Percentiles rank a stretch among this genome's conserved stretches.
Evolutionary conservation across 2,888 invertebrate species (phyloP).

Genomic region (Dicyrtoma fusca): DNA sequence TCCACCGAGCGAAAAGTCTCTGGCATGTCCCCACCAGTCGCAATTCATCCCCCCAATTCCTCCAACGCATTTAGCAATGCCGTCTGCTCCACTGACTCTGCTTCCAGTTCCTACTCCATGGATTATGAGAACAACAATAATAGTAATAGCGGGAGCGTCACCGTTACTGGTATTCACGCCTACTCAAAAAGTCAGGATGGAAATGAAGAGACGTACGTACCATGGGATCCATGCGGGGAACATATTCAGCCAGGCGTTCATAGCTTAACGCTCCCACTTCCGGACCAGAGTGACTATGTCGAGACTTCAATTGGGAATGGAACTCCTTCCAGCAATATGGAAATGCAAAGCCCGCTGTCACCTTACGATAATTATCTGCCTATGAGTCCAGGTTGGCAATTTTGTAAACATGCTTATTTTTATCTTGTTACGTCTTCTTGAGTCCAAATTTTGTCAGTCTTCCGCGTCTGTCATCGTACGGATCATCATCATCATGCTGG

Average conservation of each 20-base stretch:
- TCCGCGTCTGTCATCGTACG: too few relatives aligned
- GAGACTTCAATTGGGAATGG: conserved; percentile 44
- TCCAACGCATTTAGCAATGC: conserved; percentile 49
- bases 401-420: not conserved
- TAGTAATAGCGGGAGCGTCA: conserved; percentile 30
- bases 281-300: conserved; percentile 51
- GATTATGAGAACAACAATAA: conserved; percentile 55
- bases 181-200: conserved; percentile 53
- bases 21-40: conserved; percentile 51
- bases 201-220: conserved; percentile 52
- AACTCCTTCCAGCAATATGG: conserved; percentile 12
- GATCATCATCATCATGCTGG: not conserved
- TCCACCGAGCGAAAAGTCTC: conserved; percentile 33
- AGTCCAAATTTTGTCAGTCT: not conserved
- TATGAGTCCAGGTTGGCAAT: conserved; percentile 62
- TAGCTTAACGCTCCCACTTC: conserved; percentile 46
- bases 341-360: conserved; percentile 63
- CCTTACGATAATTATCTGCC: conserved; percentile 64
- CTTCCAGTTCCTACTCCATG: conserved; percentile 52
- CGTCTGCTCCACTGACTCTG: conserved; percentile 52
- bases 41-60: conserved; percentile 45
- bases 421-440: not conserved
- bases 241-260: conserved; percentile 29
- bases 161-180: conserved; percentile 31
- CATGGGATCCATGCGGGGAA: conserved; percentile 50